Evolutionary conservation across 2,888 invertebrate species (phyloP).

Genomic region (Malthinus seriepunctatus): DNA sequence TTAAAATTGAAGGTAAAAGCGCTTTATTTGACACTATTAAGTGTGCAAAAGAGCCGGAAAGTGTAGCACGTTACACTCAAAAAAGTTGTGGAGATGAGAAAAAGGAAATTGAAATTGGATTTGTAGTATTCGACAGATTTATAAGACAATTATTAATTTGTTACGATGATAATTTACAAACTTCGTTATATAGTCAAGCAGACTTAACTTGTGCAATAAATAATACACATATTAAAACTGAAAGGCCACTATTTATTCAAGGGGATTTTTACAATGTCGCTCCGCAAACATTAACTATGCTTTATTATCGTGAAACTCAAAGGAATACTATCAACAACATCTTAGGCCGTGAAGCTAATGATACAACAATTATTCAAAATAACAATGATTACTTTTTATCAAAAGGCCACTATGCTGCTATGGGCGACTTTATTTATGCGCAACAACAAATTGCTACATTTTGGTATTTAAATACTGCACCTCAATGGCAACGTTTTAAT

Average conservation of each 20-base stretch:
- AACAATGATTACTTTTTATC: constrained; percentile 54
- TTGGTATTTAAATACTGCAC: constrained; percentile 67
- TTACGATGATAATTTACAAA: constrained; percentile 57
- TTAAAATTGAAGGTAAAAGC: not conserved
- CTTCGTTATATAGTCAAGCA: constrained; percentile 59
- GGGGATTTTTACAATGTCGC: constrained; percentile 57
- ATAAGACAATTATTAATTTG: constrained; percentile 59
- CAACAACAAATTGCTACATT: constrained; percentile 63
- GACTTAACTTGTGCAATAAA: constrained; percentile 56
- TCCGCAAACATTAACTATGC: constrained; percentile 35
- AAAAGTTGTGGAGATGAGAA: constrained; percentile 52
- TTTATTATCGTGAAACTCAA: constrained; percentile 45
- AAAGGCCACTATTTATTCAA: constrained; percentile 56
- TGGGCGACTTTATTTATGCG: constrained; percentile 64
- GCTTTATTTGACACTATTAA: constrained; percentile 45
- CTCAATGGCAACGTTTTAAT: constrained; percentile 70
- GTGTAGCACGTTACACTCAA: constrained; percentile 53
- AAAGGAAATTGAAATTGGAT: constrained; percentile 57
- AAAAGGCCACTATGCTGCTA: constrained; percentile 66
- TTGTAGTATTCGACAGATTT: constrained; percentile 55
- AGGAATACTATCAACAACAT: constrained; percentile 42
- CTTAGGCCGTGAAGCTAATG: constrained; percentile 37
- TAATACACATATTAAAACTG: constrained; percentile 56
- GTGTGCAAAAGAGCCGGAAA: constrained; percentile 52
- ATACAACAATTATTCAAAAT: constrained; percentile 55